Percentiles rank a stretch among this genome's conserved stretches.
Conservation (phyloP, 1,140 invertebrate genomes). For the Apis florea region DNA sequence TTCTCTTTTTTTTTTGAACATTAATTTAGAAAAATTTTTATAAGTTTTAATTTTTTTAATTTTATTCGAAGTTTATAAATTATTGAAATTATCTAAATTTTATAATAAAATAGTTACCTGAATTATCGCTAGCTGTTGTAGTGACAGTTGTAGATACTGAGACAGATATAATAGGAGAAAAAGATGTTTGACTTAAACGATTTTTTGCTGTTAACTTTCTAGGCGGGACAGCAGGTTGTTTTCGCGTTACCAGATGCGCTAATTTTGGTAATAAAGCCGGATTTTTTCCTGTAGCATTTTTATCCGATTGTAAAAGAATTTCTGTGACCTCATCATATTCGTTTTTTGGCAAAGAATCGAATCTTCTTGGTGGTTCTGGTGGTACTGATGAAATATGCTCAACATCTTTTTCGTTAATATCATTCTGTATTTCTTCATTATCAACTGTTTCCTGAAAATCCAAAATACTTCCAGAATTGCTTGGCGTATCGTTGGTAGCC, state of each 20-base stretch:
- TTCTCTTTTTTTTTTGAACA: too few species aligned
- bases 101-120: neutral
- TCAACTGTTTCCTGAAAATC: slow-evolving; percentile 69
- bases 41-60: too few species aligned
- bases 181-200: neutral
- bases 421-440: slow-evolving; percentile 65
- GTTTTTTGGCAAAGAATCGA: slow-evolving; percentile 78
- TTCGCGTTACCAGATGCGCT: slow-evolving; percentile 69
- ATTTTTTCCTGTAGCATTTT: slow-evolving; percentile 61
- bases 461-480: slow-evolving; percentile 66
- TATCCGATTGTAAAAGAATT: slow-evolving; percentile 64
- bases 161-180: neutral
- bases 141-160: neutral
- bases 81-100: too few species aligned
- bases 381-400: slow-evolving; percentile 62
- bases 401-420: slow-evolving; percentile 69
- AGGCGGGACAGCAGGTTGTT: slow-evolving; percentile 75
- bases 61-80: too few species aligned
- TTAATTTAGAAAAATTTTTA: too few species aligned
- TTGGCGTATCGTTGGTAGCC: slow-evolving; percentile 66
- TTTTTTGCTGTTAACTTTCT: slow-evolving; percentile 56
- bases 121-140: neutral
- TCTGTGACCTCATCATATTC: slow-evolving; percentile 74
- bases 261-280: slow-evolving; percentile 75
- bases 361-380: slow-evolving; percentile 79